A percentile compares a stretch with the other conserved stretches of the same genome.
phyloP scores from a whole-genome alignment of 2,797 vertebrate genomes.

The Ataeniobius toweri region DNA sequence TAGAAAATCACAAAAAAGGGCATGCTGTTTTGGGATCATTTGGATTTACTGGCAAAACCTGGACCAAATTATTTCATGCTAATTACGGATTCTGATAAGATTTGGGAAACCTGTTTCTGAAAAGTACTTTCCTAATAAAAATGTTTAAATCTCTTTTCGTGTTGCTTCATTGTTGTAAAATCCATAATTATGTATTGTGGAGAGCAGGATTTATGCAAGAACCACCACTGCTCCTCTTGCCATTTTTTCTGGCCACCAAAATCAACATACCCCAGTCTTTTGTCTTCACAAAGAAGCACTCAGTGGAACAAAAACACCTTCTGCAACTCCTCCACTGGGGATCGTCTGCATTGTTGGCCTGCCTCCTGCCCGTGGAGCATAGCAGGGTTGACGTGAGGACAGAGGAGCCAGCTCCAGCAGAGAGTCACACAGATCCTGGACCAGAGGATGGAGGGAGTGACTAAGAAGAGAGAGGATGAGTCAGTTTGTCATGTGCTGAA shows the following conservation, averaged over 20 bases:
- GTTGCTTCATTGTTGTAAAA: not conserved
- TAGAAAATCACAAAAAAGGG: not conserved
- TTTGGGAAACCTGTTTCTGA: not conserved
- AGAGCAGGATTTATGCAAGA: not conserved
- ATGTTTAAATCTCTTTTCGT: not conserved
- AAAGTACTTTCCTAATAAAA: not conserved
- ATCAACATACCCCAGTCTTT: slow-evolving; percentile 30
- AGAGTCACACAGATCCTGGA: slow-evolving; percentile 59
- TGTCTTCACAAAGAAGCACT: slow-evolving; percentile 26
- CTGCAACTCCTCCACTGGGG: slow-evolving; percentile 21
- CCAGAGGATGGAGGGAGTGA: slow-evolving; percentile 52
- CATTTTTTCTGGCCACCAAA: slow-evolving; percentile 6
- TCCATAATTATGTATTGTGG: not conserved
- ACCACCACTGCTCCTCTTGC: not conserved
- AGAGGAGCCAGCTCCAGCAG: slow-evolving; percentile 50
- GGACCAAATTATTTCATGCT: not conserved
- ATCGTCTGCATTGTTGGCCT: slow-evolving; percentile 35
- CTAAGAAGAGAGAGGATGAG: slow-evolving; percentile 63
- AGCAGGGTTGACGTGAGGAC: slow-evolving; percentile 27
- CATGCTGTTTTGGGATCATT: not conserved
- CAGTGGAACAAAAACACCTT: slow-evolving; percentile 34
- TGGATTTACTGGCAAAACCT: not conserved
- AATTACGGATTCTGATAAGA: not conserved
- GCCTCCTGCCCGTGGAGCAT: slow-evolving; percentile 42
- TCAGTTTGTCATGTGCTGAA: slow-evolving; percentile 69